Evolutionary conservation across 2,113 vertebrate genomes (phyloP), one percentile per base, ranked within the genome.

Genomic region (Siphamia tubifer): DNA sequence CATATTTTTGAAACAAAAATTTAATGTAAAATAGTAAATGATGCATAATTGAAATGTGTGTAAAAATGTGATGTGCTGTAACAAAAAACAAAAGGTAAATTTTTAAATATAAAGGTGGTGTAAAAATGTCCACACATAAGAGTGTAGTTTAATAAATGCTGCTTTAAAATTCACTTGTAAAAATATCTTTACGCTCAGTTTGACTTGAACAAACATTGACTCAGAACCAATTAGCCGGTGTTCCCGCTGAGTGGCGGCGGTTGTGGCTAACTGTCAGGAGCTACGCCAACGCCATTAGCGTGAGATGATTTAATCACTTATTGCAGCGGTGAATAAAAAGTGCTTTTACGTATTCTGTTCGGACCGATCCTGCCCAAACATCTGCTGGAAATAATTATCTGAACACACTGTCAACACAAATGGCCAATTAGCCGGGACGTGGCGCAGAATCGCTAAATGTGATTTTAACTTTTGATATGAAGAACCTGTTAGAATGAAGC

Each of bases 361-460:
- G 17, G 27, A 40, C 12, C 32, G 58, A 36, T 76, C 40, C 42
- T 48, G 23, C 44, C 53, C 19, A 35, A 60, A 70, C 35, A 48
- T 44, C 16, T 57, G 2, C 38, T 5, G 28, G 48, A 38, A 57
- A 61, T 66, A 65, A 58, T 66, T 44, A 70, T 70, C 32, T 8
- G 52, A 35, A 57, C 53, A 35, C 8, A 20, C 31, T 68, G 71
- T 64, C 62, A 72, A 64, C 71, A 60, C 45, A 58, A 63, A 64
- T 28, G 13, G 21, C 49, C 49, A 49, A 52, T 77, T 77, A 74
- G n/a, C 36, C 47, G 2, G 10, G 45, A 74, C n/a, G 38, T 19
- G 10, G 32, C 6, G 1, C 25, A 4, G 19, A 12, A 19, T 28
- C 3, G 16, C 4, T 4, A 27, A 40, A 28, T 13, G 12, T 3